phyloP scores from a whole-genome alignment of 2,113 vertebrate genomes.

The Chiloscyllium plagiosum region DNA sequence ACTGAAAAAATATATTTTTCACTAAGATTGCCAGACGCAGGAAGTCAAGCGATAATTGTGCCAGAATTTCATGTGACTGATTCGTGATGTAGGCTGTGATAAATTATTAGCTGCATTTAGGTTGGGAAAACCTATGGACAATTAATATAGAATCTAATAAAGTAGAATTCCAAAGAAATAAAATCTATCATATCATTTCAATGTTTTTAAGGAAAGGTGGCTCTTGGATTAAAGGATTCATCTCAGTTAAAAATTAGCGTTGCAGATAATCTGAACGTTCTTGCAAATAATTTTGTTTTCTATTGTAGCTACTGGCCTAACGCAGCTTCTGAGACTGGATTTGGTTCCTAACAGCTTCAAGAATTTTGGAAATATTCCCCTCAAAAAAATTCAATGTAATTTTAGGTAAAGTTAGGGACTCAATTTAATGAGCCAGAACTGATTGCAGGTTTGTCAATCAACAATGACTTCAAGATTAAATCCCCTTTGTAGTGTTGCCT shows the following conservation, averaged over 20 bases:
- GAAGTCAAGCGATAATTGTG: not conserved
- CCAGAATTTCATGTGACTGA: not conserved
- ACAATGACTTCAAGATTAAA: not conserved
- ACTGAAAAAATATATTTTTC: not conserved
- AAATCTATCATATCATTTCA: not conserved
- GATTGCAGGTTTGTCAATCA: too few species aligned
- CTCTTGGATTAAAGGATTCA: not conserved
- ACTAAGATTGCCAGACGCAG: not conserved
- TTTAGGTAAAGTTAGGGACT: too few species aligned
- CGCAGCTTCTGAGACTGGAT: too few species aligned
- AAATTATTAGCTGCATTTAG: not conserved
- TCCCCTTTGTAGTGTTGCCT: not conserved
- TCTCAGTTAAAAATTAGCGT: not conserved
- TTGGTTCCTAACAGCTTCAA: too few species aligned
- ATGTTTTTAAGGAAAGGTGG: not conserved
- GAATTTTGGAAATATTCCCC: too few species aligned
- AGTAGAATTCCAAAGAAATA: not conserved
- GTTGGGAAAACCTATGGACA: not conserved
- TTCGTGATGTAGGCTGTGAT: not conserved
- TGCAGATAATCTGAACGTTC: not conserved
- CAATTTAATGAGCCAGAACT: too few species aligned
- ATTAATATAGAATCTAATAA: not conserved
- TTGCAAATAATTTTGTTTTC: not conserved
- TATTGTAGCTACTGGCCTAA: too few species aligned
- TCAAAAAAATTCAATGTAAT: too few species aligned